phyloP scores from a whole-genome alignment of 2,797 vertebrate genomes.

The Heliangelus exortis region DNA sequence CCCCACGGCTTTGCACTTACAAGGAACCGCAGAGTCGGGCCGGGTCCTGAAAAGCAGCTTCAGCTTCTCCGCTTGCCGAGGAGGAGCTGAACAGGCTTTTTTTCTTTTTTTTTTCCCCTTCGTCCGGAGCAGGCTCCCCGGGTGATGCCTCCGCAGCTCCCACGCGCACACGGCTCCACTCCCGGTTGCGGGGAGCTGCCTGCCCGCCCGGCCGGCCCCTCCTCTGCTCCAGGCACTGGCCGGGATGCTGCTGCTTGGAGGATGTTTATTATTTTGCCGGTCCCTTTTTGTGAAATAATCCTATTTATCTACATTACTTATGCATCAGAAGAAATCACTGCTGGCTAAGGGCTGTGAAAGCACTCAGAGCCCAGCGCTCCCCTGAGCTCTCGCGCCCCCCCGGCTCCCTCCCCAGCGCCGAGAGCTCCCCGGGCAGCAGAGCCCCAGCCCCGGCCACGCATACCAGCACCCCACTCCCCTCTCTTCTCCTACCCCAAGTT shows the following conservation, averaged over 20 bases:
- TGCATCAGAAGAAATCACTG: not conserved
- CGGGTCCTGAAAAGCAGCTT: not conserved
- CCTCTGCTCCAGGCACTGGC: not conserved
- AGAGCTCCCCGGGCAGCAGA: not conserved
- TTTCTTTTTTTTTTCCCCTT: too few species aligned
- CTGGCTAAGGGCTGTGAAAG: conserved; percentile 2
- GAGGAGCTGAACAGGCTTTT: too few species aligned
- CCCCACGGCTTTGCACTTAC: fast-evolving
- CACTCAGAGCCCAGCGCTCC: not conserved
- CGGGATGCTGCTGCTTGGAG: not conserved
- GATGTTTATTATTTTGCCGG: not conserved
- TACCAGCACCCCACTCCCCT: not conserved
- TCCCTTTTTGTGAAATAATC: not conserved
- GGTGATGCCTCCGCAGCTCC: not conserved
- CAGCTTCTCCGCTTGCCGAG: fast-evolving
- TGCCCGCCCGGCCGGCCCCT: not conserved
- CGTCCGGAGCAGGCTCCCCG: fast-evolving
- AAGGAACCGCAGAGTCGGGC: not conserved
- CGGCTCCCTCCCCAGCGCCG: not conserved
- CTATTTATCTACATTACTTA: not conserved
- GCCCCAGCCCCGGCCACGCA: not conserved
- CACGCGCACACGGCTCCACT: not conserved
- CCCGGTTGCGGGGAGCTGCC: not conserved
- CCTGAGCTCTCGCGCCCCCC: not conserved
- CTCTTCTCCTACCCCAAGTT: not conserved